Evolutionary conservation across 53 echinoderm and acorn worm species (phyloP).

Genomic region (Temnopleurus reevesii): DNA sequence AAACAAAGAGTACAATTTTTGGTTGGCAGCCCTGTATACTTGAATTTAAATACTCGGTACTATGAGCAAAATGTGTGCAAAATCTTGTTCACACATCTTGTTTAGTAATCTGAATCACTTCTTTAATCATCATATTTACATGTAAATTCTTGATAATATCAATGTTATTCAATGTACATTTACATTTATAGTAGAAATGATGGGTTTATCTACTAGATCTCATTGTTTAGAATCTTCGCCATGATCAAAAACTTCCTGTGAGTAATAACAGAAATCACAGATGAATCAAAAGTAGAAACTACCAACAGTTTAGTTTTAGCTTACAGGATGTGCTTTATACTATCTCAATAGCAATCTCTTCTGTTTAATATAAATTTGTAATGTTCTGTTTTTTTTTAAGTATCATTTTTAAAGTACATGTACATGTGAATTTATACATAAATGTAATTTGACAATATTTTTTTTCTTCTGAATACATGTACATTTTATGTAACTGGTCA

Average conservation of each 20-base stretch:
- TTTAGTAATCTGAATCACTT: no score
- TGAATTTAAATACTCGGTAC: no score
- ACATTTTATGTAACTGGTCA: not conserved
- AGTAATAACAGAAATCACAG: conserved; percentile 31
- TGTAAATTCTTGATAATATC: no score
- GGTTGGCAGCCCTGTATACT: no score
- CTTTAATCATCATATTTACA: no score
- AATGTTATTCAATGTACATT: no score
- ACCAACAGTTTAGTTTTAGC: conserved; percentile 4
- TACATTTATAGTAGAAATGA: not conserved
- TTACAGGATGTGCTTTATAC: conserved; percentile 2
- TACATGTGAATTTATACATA: not conserved
- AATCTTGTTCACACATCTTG: no score
- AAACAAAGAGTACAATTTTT: no score
- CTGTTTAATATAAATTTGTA: not conserved
- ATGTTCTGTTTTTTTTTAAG: not conserved
- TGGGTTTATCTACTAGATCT: not conserved
- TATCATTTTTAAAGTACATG: no score
- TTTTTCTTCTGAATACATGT: not conserved
- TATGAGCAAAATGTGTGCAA: no score
- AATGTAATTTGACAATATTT: no score
- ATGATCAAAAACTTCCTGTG: conserved; percentile 41
- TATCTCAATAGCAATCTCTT: conserved; percentile 26
- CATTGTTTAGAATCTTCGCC: not conserved
- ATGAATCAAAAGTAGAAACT: conserved; percentile 23